A percentile compares a stretch with the other conserved stretches of the same genome.
These are phyloP conservation scores for Heliothis subflexa DNA, from an alignment of 1,140 invertebrate species.

Conservation along the genomic window DNA sequence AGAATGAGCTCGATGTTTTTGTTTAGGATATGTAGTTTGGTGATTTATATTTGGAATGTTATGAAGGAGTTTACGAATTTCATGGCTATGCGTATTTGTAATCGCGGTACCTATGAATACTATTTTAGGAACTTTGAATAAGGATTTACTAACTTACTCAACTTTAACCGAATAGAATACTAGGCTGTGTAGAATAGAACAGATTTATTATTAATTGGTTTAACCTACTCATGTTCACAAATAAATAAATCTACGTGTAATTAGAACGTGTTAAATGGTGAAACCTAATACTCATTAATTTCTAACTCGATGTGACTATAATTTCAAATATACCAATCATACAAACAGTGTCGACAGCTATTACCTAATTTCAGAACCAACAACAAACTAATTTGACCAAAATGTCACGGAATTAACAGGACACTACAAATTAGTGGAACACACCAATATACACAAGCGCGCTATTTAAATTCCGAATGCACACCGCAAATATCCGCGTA, in stretches of 20 bases:
- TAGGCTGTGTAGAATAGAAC: no score
- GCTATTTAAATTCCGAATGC: slow-evolving; percentile 50
- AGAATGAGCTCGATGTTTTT: slow-evolving; percentile 7
- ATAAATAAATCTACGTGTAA: no score
- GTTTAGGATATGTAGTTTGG: neutral
- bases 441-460: slow-evolving; percentile 40
- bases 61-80: neutral
- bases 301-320: no score
- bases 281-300: no score
- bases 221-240: no score
- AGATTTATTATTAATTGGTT: no score
- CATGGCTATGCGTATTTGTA: neutral
- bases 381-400: slow-evolving; percentile 32
- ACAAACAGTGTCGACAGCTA: slow-evolving; percentile 13
- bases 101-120: no score
- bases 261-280: no score
- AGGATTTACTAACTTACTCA: no score
- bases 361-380: slow-evolving; percentile 14
- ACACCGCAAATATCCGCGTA: slow-evolving; percentile 51
- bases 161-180: no score
- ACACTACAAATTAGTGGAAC: slow-evolving; percentile 44
- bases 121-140: no score
- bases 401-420: slow-evolving; percentile 41
- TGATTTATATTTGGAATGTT: neutral
- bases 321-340: neutral